These are phyloP conservation scores for Dynastes maya DNA, from an alignment of 2,888 invertebrate species.

Conservation along the genomic window DNA sequence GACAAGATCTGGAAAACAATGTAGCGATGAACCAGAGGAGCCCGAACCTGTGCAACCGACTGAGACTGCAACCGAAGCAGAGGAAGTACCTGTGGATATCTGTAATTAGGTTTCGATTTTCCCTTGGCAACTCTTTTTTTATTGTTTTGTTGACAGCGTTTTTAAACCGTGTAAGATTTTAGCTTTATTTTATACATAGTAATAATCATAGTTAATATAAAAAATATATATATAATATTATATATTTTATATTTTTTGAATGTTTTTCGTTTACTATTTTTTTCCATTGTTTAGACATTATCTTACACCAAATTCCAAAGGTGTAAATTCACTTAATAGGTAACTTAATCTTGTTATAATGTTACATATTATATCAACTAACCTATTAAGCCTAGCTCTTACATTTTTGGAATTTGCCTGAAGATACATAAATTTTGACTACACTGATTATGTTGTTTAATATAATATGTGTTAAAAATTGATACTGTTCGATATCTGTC, in stretches of 20 bases:
- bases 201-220: not conserved
- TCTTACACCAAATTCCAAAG: conserved; percentile 21
- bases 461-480: conserved; percentile 19
- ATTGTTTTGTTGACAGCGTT: conserved; percentile 41
- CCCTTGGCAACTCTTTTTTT: conserved; percentile 1
- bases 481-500: not conserved
- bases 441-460: conserved; percentile 20
- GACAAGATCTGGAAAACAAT: conserved; percentile 37
- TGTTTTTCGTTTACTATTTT: not conserved
- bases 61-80: conserved; percentile 67
- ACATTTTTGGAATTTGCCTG: conserved; percentile 15
- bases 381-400: conserved; percentile 5
- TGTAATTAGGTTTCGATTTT: conserved; percentile 27
- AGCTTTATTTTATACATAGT: conserved; percentile 38
- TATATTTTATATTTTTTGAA: conserved; percentile 42
- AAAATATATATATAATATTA: conserved; percentile 26
- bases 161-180: conserved; percentile 41
- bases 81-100: conserved; percentile 60
- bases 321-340: conserved; percentile 8
- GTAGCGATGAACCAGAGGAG: conserved; percentile 44
- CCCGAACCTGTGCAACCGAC: conserved; percentile 60
- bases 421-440: conserved; percentile 5
- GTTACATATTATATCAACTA: conserved; percentile 20
- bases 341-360: not conserved
- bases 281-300: conserved; percentile 19